A percentile compares a stretch with the other conserved stretches of the same genome.
These are phyloP conservation scores for Brachynemurus nebulosus DNA, from an alignment of 2,888 invertebrate genomes.

Conservation along the genomic window DNA sequence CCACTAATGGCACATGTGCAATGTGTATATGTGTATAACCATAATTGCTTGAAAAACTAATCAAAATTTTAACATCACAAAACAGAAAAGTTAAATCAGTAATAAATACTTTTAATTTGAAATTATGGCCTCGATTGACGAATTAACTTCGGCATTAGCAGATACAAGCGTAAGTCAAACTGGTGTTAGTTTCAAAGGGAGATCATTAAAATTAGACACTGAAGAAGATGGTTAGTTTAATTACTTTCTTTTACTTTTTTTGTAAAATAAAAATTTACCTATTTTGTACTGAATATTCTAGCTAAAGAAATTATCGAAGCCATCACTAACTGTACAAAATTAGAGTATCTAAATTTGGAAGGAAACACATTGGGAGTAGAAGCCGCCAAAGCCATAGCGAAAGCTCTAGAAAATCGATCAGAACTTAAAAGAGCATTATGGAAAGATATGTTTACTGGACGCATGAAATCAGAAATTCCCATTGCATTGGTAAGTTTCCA, in stretches of 20 bases:
- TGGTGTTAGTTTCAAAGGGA: slow-evolving; percentile 72
- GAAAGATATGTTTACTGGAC: slow-evolving; percentile 94
- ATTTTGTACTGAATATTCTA: slow-evolving; percentile 30
- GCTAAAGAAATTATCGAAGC: slow-evolving; percentile 62
- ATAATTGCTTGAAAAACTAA: no score
- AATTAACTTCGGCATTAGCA: slow-evolving; percentile 36
- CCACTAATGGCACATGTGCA: no score
- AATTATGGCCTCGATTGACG: no score
- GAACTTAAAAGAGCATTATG: slow-evolving; percentile 73
- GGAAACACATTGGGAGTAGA: slow-evolving; percentile 89
- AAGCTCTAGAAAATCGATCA: slow-evolving; percentile 61
- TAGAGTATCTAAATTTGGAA: slow-evolving; percentile 68
- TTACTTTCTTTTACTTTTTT: not conserved
- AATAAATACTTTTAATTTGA: no score
- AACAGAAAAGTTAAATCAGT: no score
- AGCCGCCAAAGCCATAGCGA: slow-evolving; percentile 73
- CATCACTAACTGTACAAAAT: slow-evolving; percentile 51
- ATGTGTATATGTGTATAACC: no score
- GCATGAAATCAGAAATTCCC: slow-evolving; percentile 92
- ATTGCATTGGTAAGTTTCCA: slow-evolving; percentile 56
- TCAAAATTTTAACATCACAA: no score
- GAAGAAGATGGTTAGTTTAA: slow-evolving; percentile 58
- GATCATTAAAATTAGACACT: slow-evolving; percentile 61
- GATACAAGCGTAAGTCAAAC: slow-evolving; percentile 32
- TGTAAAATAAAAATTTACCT: slow-evolving; percentile 7